Evolutionary conservation across 2,888 invertebrate species (phyloP), one percentile per base, ranked within the genome.

Genomic region (Polydrusus cervinus): DNA sequence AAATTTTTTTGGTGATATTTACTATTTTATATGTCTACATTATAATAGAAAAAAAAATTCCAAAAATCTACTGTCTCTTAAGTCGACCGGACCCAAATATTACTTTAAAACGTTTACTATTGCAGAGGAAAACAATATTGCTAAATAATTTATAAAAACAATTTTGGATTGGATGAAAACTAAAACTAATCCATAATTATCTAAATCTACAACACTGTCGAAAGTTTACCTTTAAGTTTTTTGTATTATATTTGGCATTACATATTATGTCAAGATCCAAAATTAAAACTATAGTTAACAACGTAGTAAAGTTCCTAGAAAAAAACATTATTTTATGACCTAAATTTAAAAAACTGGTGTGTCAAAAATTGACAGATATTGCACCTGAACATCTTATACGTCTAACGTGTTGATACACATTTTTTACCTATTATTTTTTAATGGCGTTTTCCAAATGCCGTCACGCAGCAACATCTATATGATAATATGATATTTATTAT

Each of bases 401-500:
- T n/a, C n/a, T 14, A 30, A 30, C 30, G 7, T 47, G 7, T 53
- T 66, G 20, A 30, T 25, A 55, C 57, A 68, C 38, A 60, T 60
- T 10, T 25, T 55, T 55, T 40, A 25, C 20, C 34, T 25, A 18
- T 38, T 16, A 16, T 40, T 53, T n/a, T 66, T 13, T 16, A 65
- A 49, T 65, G 8, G 51, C 49, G 13, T 65, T 25, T 43, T 14
- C 14, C 10, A 43, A 14, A 10, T 14, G 8, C 14, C 34, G 18
- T 30, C 34, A 30, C 57, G 43, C 20, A 5, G 57, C 9, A 57
- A 68, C 45, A 72, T 72, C 61, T 72, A 72, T 40, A 72, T 72
- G 72, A 51, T 72, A 72, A 72, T 72, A 67, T 30, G 14, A 47
- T 30, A 66, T 66, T 66, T 66, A 66, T 66, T 72, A 72, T 72